Evolutionary conservation across 2,888 invertebrate genomes (phyloP).

Genomic region (Aspidiotus rigidus): DNA sequence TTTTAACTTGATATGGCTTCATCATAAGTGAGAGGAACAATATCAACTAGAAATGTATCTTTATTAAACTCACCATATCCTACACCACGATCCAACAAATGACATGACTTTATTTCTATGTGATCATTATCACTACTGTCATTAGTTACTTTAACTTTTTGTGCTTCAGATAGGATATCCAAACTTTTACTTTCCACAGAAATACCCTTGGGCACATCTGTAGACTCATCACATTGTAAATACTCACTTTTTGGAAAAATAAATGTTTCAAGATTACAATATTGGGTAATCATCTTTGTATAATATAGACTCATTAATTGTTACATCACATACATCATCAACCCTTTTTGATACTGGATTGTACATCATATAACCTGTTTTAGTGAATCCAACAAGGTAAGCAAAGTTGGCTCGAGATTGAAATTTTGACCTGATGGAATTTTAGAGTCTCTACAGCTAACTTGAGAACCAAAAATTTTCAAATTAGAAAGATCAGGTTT

Average conservation of each 20-base stretch:
- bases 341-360: neutral
- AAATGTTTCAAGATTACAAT: too few relatives aligned
- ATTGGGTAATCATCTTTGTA: slow-evolving; percentile 6
- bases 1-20: neutral
- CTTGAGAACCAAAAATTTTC: neutral
- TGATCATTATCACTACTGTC: too few relatives aligned
- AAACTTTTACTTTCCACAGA: too few relatives aligned
- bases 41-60: neutral
- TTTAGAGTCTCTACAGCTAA: neutral
- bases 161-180: too few relatives aligned
- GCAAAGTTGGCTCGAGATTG: neutral
- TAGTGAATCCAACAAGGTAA: neutral
- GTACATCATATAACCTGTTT: neutral
- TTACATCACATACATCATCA: neutral
- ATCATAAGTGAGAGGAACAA: neutral
- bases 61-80: neutral
- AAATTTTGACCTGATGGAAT: neutral
- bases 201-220: too few relatives aligned
- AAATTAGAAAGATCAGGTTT: slow-evolving; percentile 1
- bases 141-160: too few relatives aligned
- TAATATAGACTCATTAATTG: neutral
- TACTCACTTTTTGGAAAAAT: too few relatives aligned
- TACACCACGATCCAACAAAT: too few relatives aligned
- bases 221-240: too few relatives aligned
- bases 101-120: too few relatives aligned